Evolutionary conservation across 2,888 invertebrate species (phyloP), one percentile per base, ranked within the genome.

Genomic region (Lucinisca nassula): DNA sequence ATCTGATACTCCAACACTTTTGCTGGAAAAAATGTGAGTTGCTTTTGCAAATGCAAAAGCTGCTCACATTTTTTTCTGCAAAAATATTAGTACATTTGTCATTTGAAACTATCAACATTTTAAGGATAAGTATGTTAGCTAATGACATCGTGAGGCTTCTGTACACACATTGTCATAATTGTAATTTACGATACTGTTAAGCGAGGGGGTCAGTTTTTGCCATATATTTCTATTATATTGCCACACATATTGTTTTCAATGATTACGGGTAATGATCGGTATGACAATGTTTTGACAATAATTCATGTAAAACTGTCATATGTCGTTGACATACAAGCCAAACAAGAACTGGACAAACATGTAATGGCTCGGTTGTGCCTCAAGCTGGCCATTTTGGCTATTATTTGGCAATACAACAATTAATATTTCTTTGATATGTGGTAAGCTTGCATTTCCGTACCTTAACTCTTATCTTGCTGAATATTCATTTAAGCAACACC

Each of bases 201-300:
- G 10, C 45, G 8, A 8, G 17, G 17, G 21, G 32, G 67, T 67
- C 30, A 67, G 10, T 67, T 67, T 35, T 35, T 21, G 32, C 35
- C 67, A 32, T 67, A 35, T 67, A 55, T 67, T 27, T 32, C 67
- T 24, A 35, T 35, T 67, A 67, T 6, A 67, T n/a, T 4, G 35
- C 67, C 67, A 67, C 67, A 67, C 32, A 67, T 32, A 24, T 67
- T 67, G 67, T 67, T 67, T 67, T 45, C 45, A 21, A 24, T 67
- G 67, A 67, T 67, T 67, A 67, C 32, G 35, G 67, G 67, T 67
- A 67, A 67, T 67, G 35, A 67, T 32, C 17, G 17, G 32, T 30
- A 67, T 35, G 32, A 17, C 24, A 35, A 21, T 35, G 24, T 10
- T 35, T 67, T 67, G 67, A 67, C 67, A 67, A 67, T 67, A 67